Evolutionary conservation across 2,797 vertebrate genomes (phyloP), one percentile per base, ranked within the genome.

Genomic region (Sebastes diploproa): DNA sequence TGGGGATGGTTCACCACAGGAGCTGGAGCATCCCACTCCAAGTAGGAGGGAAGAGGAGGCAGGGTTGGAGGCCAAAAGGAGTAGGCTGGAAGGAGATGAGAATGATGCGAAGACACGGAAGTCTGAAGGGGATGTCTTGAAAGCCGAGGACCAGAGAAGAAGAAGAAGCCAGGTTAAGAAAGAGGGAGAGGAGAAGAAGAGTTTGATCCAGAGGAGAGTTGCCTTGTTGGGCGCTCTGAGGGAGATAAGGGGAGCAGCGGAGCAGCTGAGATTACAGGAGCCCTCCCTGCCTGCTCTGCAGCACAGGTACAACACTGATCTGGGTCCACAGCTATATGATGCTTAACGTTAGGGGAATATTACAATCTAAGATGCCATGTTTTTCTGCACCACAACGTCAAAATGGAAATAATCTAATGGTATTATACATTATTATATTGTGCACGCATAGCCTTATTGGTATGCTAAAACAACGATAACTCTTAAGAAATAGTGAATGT

Each of bases 221-320:
- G 92, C 91, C 9, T 87, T 98, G 52, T 81, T 94, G 61, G 93
- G 88, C 88, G 85, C 55, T 22, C 94, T 99, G 85, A 95, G 93
- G 78, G 97, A 97, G 65, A 77, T 97, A 1, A 88, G 77, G 38
- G 88, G 66, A 77, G 91, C 89, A 46, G 93, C 96, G 58, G 93
- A 94, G 74, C 95, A 92, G 86, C 86, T 97, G 82, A 92, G 93
- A 1, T 89, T 98, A 58, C 96, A 94, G 80, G 98, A 99, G 88
- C 94, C 96, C 8, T 97, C 96, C 1, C 94, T 96, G 76, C 97
- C 97, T 73, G 97, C 97, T 25, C 85, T 98, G 55, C 97, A 97
- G 18, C 96, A 96, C 69, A 97, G 98, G 98, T 99, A 90, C 42
- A 65, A 71, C 59, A 52, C 71, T 55, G 8, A 71, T 11, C 27